Percentiles rank a stretch among this genome's conserved stretches.
These are phyloP conservation scores for Lycorma delicatula DNA, from an alignment of 1,140 invertebrate genomes.

Conservation along the genomic window DNA sequence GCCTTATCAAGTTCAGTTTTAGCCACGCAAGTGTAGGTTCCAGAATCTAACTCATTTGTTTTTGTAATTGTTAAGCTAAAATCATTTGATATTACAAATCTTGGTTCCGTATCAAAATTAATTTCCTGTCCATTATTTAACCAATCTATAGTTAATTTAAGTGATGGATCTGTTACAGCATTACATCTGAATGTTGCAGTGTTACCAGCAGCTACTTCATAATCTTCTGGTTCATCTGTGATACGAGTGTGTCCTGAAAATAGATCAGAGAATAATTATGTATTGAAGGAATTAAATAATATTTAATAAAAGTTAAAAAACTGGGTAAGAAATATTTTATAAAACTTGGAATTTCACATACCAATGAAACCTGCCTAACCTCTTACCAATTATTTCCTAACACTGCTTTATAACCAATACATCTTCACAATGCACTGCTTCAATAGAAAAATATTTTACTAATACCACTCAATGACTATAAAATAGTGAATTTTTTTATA, in stretches of 20 bases:
- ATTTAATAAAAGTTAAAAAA: too few relatives aligned
- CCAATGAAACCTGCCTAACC: too few relatives aligned
- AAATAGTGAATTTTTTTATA: too few relatives aligned
- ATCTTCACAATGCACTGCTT: too few relatives aligned
- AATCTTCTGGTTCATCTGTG: slow-evolving; percentile 76
- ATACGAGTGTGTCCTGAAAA: slow-evolving; percentile 69
- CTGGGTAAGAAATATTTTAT: too few relatives aligned
- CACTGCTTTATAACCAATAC: too few relatives aligned
- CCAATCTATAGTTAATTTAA: slow-evolving; percentile 81
- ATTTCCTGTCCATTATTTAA: slow-evolving; percentile 73
- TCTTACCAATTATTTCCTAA: too few relatives aligned
- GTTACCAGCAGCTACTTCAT: slow-evolving; percentile 81
- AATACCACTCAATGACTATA: too few relatives aligned
- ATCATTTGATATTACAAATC: slow-evolving; percentile 74
- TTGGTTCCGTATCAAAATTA: slow-evolving; percentile 76
- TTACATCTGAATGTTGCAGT: slow-evolving; percentile 90
- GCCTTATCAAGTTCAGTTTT: slow-evolving; percentile 79
- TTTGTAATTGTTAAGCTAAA: slow-evolving; percentile 90
- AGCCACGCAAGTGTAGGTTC: slow-evolving; percentile 93
- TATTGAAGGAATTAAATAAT: too few relatives aligned
- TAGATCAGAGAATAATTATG: too few relatives aligned
- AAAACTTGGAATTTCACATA: too few relatives aligned
- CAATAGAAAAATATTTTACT: too few relatives aligned
- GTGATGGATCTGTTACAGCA: slow-evolving; percentile 72
- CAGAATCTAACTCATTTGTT: slow-evolving; percentile 89